Conservation (phyloP, 2,888 invertebrate genomes). For the Drosophila sordidapex region DNA sequence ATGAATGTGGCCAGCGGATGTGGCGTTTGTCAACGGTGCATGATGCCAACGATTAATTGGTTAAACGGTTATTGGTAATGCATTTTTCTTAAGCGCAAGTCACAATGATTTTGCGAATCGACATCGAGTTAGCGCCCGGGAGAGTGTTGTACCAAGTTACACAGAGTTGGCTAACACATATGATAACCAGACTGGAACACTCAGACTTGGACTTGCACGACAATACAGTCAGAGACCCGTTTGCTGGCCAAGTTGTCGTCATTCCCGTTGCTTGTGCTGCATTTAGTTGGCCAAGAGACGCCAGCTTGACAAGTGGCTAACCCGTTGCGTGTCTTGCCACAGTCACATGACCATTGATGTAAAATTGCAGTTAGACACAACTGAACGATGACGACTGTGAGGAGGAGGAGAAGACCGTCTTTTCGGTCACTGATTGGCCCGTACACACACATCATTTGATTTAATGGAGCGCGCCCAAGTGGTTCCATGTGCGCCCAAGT, state of each 20-base stretch:
- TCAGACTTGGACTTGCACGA: not conserved
- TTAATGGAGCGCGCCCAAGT: constrained; percentile 74
- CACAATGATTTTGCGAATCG: constrained; percentile 63
- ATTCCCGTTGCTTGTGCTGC: constrained; percentile 71
- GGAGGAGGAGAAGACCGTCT: constrained; percentile 11
- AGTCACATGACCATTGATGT: constrained; percentile 73
- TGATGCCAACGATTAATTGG: constrained; percentile 61
- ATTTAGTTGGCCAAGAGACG: constrained; percentile 40
- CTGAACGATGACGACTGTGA: constrained; percentile 23
- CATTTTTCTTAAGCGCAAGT: constrained; percentile 15
- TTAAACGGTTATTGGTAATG: constrained; percentile 74
- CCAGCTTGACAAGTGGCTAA: constrained; percentile 65
- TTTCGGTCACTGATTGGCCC: constrained; percentile 57
- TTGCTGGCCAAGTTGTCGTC: constrained; percentile 46
- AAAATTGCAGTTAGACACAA: constrained; percentile 73
- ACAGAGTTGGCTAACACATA: not conserved
- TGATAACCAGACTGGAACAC: not conserved
- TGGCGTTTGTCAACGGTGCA: constrained; percentile 63
- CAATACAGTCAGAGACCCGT: constrained; percentile 54
- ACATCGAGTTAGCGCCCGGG: constrained; percentile 43
- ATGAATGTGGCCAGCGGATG: constrained; percentile 60
- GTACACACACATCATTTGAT: constrained; percentile 57
- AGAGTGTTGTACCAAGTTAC: constrained; percentile 24
- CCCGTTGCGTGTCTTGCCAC: constrained; percentile 52
- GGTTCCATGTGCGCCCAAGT: constrained; percentile 54